Conservation (phyloP, 1,140 invertebrate genomes). For the Apis mellifera region Amel_HAv3.1 CM009932.2:12005001-12005500, state of each 20-base stretch:
- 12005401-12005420: neutral
- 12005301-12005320: constrained; percentile 13
- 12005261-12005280: neutral
- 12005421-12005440: constrained; percentile 7
- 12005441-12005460: constrained; percentile 25
- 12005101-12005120: neutral
- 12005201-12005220: neutral
- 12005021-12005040: neutral
- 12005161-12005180: neutral
- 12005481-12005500: constrained; percentile 39
- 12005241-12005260: no score
- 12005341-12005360: neutral
- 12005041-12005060: constrained; percentile 16
- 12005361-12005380: no score
- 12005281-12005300: constrained; percentile 21
- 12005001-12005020: neutral
- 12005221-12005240: neutral
- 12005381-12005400: neutral
- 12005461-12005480: constrained; percentile 38
- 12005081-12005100: neutral
- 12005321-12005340: constrained; percentile 16
- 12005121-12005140: neutral
- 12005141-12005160: neutral
- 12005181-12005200: neutral
- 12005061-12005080: neutral